Base-by-base conservation (phyloP, 2,888 invertebrate species). In the Xanthorhoe designata region DNA sequence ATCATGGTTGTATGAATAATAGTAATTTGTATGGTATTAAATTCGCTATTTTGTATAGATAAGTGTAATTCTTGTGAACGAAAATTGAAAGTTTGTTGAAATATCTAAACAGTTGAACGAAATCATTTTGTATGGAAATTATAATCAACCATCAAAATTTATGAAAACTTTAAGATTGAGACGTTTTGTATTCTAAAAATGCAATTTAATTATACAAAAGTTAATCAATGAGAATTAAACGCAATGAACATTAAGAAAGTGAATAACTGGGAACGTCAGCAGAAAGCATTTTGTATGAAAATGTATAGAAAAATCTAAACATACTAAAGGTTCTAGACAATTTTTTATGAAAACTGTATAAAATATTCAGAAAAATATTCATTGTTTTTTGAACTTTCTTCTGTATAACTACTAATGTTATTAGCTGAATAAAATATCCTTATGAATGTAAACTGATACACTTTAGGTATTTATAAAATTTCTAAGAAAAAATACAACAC, bases 321-420 rank as follows among this genome's bases (percentile, higher is more conserved):
- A 13, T 42, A 42, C 10, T 42, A 13, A 10, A 42, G 2, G 32
- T 17, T 55, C 18, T 55, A 52, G 51, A 52, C 29, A 47, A 49
- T 61, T 61, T n/a, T 57, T 45, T 57, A 63, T 52, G 58, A 52
- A 53, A 58, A 58, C 24, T 59, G 35, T 54, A 55, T 42, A 35
- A 51, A 62, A 61, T 35, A 24, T 54, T 54, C 19, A 38, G 32
- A 47, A 42, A 60, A 54, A 47, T 61, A 61, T 24, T 42, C 17
- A 29, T 17, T 53, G 13, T 1, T 42, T 47, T n/a, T 42, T 8
- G 42, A 10, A 32, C 6, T 32, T 32, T 32, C 32, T 32, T 47
- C 15, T 47, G 47, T 47, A 47, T 47, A 15, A 47, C 42, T 17
- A 13, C 2, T 47, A 47, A 15, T 47, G 47, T 47, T 47, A 13